These are phyloP conservation scores for Drosophila testacea DNA, from an alignment of 2,888 invertebrate species.

Conservation along the genomic window DNA sequence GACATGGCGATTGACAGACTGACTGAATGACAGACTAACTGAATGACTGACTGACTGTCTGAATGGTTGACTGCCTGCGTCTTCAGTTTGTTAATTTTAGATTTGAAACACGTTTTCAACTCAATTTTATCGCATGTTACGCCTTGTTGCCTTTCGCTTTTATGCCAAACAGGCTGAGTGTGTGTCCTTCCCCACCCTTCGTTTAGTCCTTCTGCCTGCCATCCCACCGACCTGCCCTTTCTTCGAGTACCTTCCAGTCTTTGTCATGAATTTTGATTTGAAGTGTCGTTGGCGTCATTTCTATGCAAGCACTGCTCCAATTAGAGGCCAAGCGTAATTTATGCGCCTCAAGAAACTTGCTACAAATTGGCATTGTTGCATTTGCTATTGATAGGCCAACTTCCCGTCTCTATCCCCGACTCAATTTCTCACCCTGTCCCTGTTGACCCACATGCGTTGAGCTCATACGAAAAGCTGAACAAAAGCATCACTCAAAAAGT, in stretches of 20 bases:
- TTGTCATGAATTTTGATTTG: conserved; percentile 76
- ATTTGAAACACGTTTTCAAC: conserved; percentile 83
- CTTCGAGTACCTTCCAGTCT: conserved; percentile 11
- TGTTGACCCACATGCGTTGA: conserved; percentile 30
- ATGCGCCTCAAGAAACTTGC: conserved; percentile 72
- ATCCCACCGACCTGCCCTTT: background rate
- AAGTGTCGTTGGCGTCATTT: conserved; percentile 59
- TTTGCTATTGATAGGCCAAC: conserved; percentile 62
- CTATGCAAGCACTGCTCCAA: conserved; percentile 67
- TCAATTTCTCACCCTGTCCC: background rate
- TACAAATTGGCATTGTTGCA: conserved; percentile 79
- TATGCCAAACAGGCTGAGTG: conserved; percentile 49
- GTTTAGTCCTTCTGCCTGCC: background rate
- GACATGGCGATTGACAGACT: conserved; percentile 33
- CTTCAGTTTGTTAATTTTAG: conserved; percentile 79
- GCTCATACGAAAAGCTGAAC: conserved; percentile 57
- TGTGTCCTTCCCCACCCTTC: background rate
- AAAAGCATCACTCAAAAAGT: conserved; percentile 67
- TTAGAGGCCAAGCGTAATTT: conserved; percentile 78
- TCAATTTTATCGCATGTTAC: conserved; percentile 84
- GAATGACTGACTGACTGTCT: conserved; percentile 26
- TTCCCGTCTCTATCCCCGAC: background rate
- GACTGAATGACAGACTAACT: conserved; percentile 23
- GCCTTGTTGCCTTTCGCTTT: conserved; percentile 81
- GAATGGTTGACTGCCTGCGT: conserved; percentile 43